A percentile compares a stretch with the other conserved stretches of the same genome.
These are phyloP conservation scores for Coregonus ussuriensis DNA, from an alignment of 2,797 vertebrate species.

Conservation along the genomic window DNA sequence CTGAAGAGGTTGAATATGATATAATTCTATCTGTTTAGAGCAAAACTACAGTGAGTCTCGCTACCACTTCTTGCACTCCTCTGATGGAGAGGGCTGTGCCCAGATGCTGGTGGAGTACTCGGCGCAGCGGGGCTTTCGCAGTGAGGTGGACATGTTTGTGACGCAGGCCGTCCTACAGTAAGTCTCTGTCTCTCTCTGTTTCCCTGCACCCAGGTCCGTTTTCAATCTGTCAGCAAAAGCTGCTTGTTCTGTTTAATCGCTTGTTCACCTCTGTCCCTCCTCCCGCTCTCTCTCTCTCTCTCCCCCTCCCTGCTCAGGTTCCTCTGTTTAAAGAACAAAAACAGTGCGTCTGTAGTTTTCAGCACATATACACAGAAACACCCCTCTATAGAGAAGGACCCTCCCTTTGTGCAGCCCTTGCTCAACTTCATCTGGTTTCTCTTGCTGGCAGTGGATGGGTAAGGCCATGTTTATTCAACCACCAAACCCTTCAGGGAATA, in stretches of 20 bases:
- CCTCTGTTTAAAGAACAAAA: slow-evolving; percentile 98
- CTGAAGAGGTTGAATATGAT: not conserved
- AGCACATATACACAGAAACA: slow-evolving; percentile 98
- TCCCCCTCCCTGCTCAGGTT: slow-evolving; percentile 76
- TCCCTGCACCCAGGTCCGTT: not conserved
- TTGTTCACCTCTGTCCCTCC: not conserved
- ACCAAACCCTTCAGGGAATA: not conserved
- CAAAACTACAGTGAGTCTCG: slow-evolving; percentile 99
- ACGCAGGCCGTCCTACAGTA: slow-evolving; percentile 98
- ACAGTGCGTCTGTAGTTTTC: slow-evolving; percentile 91
- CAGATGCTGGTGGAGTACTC: slow-evolving; percentile 99
- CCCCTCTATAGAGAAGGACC: slow-evolving; percentile 94
- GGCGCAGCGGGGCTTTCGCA: slow-evolving; percentile 87
- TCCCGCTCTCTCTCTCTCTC: not conserved
- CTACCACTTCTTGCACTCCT: slow-evolving; percentile 98
- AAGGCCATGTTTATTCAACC: slow-evolving; percentile 32
- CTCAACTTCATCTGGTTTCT: slow-evolving; percentile 99
- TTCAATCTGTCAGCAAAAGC: not conserved
- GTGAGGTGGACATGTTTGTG: slow-evolving; percentile 99
- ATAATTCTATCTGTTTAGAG: slow-evolving; percentile 70
- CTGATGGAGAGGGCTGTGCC: slow-evolving; percentile 94
- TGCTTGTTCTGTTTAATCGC: not conserved
- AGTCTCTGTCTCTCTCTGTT: slow-evolving; percentile 55
- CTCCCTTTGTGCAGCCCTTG: slow-evolving; percentile 94
- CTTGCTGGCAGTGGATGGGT: slow-evolving; percentile 96